Evolutionary conservation across 1,140 invertebrate genomes (phyloP).

Genomic region (Bombus fervidus): DNA sequence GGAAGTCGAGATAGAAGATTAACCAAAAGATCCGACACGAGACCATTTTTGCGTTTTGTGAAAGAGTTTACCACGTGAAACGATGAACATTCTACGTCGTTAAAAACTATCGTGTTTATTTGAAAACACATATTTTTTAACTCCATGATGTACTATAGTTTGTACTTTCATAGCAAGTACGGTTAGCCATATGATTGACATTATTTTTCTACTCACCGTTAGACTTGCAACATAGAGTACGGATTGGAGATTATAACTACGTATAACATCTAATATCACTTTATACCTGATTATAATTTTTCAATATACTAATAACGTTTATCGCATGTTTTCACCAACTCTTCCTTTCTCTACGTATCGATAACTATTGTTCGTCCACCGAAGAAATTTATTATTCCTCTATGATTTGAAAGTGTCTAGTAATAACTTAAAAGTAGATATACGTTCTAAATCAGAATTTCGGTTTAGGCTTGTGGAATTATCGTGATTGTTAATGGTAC

Average conservation of each 20-base stretch:
- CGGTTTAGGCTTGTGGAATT: neutral
- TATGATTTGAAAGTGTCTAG: neutral
- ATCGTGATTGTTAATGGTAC: neutral
- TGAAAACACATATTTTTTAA: conserved; percentile 61
- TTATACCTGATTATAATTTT: conserved; percentile 1
- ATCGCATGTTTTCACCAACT: neutral
- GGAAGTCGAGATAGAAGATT: conserved; percentile 34
- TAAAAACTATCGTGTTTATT: conserved; percentile 49
- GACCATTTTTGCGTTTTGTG: conserved; percentile 23
- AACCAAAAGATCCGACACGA: neutral
- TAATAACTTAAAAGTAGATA: neutral
- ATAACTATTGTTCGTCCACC: neutral
- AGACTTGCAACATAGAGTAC: conserved; percentile 41
- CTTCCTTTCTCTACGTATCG: neutral
- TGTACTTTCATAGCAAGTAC: conserved; percentile 66
- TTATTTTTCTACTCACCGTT: conserved; percentile 59
- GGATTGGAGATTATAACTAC: conserved; percentile 25
- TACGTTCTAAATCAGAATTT: neutral
- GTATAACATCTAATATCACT: conserved; percentile 6
- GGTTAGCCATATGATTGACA: conserved; percentile 49
- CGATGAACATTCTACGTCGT: conserved; percentile 17
- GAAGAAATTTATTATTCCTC: neutral
- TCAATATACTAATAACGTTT: neutral
- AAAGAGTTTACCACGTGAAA: conserved; percentile 3
- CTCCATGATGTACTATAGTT: conserved; percentile 62